phyloP scores from a whole-genome alignment of 1,140 invertebrate genomes.

The Drosophila arizonae region DNA sequence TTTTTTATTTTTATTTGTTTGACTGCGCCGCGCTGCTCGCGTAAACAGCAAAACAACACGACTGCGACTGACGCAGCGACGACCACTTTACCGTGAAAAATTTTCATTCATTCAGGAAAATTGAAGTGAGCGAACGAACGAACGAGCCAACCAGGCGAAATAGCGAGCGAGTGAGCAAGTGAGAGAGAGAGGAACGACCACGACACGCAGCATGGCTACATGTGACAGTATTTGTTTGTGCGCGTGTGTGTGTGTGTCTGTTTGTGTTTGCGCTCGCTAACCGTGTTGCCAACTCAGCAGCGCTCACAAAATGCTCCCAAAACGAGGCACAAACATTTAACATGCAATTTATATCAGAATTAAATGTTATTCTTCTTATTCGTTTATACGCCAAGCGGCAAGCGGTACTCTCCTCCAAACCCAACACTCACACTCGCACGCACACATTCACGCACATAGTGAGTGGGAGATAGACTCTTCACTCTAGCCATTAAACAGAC shows the following conservation, averaged over 20 bases:
- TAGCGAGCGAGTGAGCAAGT: constrained; percentile 5
- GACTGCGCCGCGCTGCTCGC: constrained; percentile 37
- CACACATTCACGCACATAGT: constrained; percentile 6
- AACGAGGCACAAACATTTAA: constrained; percentile 42
- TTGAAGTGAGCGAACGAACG: constrained; percentile 63
- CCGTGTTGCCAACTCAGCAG: constrained; percentile 70
- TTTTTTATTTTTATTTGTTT: constrained; percentile 28
- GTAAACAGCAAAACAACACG: constrained; percentile 59
- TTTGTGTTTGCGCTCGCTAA: constrained; percentile 27
- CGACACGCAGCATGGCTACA: constrained; percentile 26
- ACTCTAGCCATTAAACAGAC: constrained; percentile 52
- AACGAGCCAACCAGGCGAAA: constrained; percentile 3
- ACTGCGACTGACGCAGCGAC: constrained; percentile 58
- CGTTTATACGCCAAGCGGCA: constrained; percentile 6
- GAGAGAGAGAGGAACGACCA: constrained; percentile 10
- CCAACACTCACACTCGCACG: not conserved
- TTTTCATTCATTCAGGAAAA: constrained; percentile 81
- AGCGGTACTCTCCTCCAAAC: constrained; percentile 4
- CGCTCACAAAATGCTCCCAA: constrained; percentile 37
- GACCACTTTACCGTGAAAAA: constrained; percentile 73
- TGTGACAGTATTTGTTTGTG: constrained; percentile 32
- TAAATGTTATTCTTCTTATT: constrained; percentile 25
- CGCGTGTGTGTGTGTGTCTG: constrained; percentile 23
- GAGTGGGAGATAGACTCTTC: constrained; percentile 24
- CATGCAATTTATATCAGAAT: constrained; percentile 47